phyloP scores from a whole-genome alignment of 2,113 vertebrate species.

The Bambusicola thoracicus region DNA sequence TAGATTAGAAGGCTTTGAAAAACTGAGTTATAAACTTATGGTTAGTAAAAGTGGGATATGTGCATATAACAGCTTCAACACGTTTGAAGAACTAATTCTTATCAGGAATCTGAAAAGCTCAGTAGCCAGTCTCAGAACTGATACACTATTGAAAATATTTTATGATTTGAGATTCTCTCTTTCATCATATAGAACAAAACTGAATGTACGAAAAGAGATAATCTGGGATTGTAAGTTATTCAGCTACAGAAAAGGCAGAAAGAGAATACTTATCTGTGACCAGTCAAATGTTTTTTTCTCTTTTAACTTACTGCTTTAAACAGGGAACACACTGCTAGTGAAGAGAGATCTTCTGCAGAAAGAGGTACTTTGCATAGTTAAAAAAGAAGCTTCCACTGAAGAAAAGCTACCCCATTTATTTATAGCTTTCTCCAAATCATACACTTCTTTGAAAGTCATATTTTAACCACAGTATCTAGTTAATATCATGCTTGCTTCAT shows the following conservation, averaged over 20 bases:
- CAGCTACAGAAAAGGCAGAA: neutral
- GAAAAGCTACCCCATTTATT: conserved; percentile 26
- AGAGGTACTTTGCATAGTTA: conserved; percentile 1
- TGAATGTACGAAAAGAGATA: neutral
- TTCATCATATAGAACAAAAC: neutral
- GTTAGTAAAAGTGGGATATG: neutral
- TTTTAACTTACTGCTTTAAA: neutral
- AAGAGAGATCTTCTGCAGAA: neutral
- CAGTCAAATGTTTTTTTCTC: neutral
- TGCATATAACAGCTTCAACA: neutral
- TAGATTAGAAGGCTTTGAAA: neutral
- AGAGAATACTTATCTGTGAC: neutral
- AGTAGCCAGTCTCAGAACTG: neutral
- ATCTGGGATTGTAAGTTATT: neutral
- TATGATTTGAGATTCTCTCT: neutral
- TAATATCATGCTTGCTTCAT: neutral
- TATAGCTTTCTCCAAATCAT: neutral
- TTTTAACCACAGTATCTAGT: neutral
- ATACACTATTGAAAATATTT: neutral
- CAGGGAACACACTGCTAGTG: neutral
- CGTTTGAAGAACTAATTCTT: neutral
- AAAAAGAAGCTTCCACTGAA: conserved; percentile 6
- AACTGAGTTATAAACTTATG: neutral
- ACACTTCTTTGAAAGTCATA: neutral
- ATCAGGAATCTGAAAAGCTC: neutral